Percentiles rank a stretch among this genome's conserved stretches.
Conservation (phyloP, 2,113 vertebrate species). For the Telmatochromis sp. region DNA sequence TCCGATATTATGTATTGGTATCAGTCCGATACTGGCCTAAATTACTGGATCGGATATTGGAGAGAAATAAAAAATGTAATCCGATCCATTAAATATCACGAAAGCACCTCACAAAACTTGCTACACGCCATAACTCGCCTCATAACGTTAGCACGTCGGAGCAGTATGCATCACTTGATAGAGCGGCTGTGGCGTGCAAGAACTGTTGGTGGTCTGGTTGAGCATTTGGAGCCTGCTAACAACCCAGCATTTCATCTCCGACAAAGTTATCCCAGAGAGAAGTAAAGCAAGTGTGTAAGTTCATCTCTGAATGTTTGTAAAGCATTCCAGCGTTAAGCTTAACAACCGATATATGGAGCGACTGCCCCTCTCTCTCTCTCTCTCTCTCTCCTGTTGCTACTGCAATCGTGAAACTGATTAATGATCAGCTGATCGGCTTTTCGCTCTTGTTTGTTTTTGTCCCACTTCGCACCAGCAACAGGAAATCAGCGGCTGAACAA, state of each 20-base stretch:
- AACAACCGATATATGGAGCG: too few relatives aligned
- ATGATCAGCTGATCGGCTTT: too few relatives aligned
- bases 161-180: neutral
- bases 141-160: rapidly evolving
- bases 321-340: too few relatives aligned
- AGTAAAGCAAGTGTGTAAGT: neutral
- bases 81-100: neutral
- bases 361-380: too few relatives aligned
- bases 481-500: too few relatives aligned
- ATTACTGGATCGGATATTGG: neutral
- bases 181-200: rapidly evolving
- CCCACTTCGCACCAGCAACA: too few relatives aligned
- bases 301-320: neutral
- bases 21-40: neutral
- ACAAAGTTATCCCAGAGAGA: neutral
- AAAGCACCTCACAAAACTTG: neutral
- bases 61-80: neutral
- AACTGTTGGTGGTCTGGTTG: neutral
- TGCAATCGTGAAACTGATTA: too few relatives aligned
- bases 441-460: too few relatives aligned
- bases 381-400: too few relatives aligned
- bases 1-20: neutral
- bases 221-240: neutral
- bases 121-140: rapidly evolving
- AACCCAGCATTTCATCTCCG: neutral